Percentiles rank a stretch among this genome's conserved stretches.
phyloP scores from a whole-genome alignment of 2,113 vertebrate genomes.

The Pteronura brasiliensis region DNA sequence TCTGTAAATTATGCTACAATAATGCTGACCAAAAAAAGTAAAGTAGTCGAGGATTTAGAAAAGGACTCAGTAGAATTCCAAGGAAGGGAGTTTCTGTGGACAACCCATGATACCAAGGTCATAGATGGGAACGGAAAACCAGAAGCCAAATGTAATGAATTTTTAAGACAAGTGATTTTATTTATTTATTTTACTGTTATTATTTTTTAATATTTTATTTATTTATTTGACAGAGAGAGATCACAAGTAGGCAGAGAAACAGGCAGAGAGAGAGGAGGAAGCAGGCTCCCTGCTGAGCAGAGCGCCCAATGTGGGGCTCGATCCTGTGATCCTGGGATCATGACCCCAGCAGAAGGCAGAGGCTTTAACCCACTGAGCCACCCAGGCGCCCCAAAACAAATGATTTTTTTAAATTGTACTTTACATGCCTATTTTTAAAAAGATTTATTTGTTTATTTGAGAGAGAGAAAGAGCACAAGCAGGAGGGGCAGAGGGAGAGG shows the following conservation, averaged over 20 bases:
- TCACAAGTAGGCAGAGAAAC: too few species aligned
- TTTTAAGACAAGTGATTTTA: neutral
- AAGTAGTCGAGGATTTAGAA: neutral
- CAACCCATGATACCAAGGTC: neutral
- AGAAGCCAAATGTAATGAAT: neutral
- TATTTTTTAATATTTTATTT: too few species aligned
- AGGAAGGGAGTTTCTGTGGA: neutral
- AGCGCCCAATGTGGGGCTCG: too few species aligned
- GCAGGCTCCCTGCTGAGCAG: too few species aligned
- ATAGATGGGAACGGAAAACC: neutral
- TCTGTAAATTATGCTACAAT: neutral
- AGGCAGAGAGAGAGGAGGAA: too few species aligned
- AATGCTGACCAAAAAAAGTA: neutral
- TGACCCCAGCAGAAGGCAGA: too few species aligned
- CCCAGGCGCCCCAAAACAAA: neutral
- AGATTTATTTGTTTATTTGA: neutral
- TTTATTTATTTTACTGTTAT: too few species aligned
- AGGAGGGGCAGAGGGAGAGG: neutral
- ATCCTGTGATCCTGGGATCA: too few species aligned
- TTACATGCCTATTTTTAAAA: neutral
- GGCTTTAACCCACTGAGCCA: too few species aligned
- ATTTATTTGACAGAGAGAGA: too few species aligned
- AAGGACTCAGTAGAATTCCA: neutral
- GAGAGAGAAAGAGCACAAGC: neutral
- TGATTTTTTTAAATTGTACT: neutral